A percentile compares a stretch with the other conserved stretches of the same genome.
Evolutionary conservation across 2,888 invertebrate species (phyloP).

Genomic region (Cryptus viduatorius): DNA sequence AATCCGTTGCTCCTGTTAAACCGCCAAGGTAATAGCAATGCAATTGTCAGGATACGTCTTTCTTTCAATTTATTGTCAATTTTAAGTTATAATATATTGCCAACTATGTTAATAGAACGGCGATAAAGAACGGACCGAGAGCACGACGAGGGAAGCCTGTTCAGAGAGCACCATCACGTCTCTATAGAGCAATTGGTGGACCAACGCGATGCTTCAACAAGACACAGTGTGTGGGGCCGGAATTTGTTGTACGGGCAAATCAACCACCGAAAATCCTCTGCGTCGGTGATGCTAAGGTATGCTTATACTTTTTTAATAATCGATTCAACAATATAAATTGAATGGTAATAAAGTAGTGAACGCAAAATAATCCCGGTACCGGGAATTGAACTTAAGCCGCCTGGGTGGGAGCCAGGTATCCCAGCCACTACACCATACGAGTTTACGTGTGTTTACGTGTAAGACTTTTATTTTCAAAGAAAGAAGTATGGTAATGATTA

Average conservation of each 20-base stretch:
- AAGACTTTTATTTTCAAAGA: not conserved
- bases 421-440: constrained; percentile 86
- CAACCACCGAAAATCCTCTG: constrained; percentile 88
- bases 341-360: not conserved
- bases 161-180: constrained; percentile 90
- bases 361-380: constrained; percentile 86
- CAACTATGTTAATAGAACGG: constrained; percentile 52
- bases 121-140: constrained; percentile 80
- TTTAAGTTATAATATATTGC: not conserved
- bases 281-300: constrained; percentile 87
- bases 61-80: not conserved
- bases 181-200: constrained; percentile 88
- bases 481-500: not conserved
- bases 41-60: not conserved
- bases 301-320: constrained; percentile 32
- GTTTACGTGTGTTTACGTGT: too few relatives aligned
- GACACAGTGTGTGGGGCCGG: constrained; percentile 88
- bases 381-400: constrained; percentile 88
- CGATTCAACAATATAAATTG: constrained; percentile 4
- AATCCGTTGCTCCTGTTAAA: constrained; percentile 77
- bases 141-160: constrained; percentile 88
- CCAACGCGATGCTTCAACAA: constrained; percentile 83
- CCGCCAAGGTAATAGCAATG: constrained; percentile 76
- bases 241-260: constrained; percentile 91
- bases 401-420: constrained; percentile 88